Evolutionary conservation across 2,888 invertebrate species (phyloP).

Genomic region (Tinea semifulvella): DNA sequence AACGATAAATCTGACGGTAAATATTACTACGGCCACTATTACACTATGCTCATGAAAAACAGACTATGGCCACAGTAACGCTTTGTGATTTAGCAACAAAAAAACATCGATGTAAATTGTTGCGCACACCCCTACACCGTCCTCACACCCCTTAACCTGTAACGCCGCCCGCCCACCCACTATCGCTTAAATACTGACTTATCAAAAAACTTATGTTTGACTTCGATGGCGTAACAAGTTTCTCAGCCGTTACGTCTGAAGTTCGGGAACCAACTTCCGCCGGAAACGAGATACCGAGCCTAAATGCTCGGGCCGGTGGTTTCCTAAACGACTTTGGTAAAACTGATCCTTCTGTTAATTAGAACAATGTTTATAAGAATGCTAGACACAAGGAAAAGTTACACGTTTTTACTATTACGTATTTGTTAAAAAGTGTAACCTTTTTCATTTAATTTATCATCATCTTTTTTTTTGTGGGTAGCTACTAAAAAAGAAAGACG

Average conservation of each 20-base stretch:
- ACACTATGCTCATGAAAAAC: too few species aligned
- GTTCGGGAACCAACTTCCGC: conserved; percentile 8
- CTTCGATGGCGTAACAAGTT: conserved; percentile 44
- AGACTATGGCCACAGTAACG: too few species aligned
- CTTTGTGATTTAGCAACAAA: background rate
- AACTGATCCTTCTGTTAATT: conserved; percentile 12
- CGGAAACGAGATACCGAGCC: conserved; percentile 12
- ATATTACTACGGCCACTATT: too few species aligned
- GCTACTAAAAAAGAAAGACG: too few species aligned
- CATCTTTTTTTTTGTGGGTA: too few species aligned
- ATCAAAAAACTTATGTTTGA: conserved; percentile 66
- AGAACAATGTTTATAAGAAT: conserved; percentile 9
- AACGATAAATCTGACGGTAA: too few species aligned
- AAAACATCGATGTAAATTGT: conserved; percentile 24
- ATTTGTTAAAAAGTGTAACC: too few species aligned
- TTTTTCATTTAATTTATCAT: too few species aligned
- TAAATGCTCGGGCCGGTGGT: conserved; percentile 10
- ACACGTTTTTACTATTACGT: too few species aligned
- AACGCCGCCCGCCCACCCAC: conserved; percentile 44
- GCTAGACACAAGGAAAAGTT: background rate
- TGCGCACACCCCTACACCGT: conserved; percentile 31
- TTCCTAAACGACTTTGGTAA: conserved; percentile 14
- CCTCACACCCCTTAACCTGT: conserved; percentile 55
- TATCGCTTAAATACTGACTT: conserved; percentile 63
- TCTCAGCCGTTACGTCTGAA: conserved; percentile 13